Base-by-base conservation (phyloP, 2,797 vertebrate species). In the Capromys pilorides region DNA sequence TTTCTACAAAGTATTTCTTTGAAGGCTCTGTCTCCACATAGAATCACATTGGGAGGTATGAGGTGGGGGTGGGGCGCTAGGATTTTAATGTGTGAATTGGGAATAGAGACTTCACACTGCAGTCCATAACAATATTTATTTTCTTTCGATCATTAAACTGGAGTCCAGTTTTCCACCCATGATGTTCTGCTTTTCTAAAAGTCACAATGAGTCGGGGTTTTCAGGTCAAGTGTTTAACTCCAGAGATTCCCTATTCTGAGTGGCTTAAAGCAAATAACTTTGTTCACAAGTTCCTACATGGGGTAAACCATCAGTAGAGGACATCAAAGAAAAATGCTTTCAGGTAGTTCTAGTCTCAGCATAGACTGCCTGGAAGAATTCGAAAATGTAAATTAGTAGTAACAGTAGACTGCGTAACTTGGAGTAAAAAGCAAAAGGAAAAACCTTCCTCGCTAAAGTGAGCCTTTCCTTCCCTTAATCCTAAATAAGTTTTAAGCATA, bases 101-200 rank as follows among this genome's bases (percentile, higher is more conserved):
- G 33, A 14, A 9, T 4, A 36, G 6, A 9, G 28, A 4, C 12
- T 24, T 36, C 33, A 26, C 19, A 77, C 5, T 83, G 88, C 14
- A 18, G 33, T 41, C 79, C n/a, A 41, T 26, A 83, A 33, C 26
- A 83, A 24, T 62, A 45, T 64, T 57, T 66, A 59, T 64, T 73
- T 57, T 91, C 31, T 66, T 89, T 80, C 67, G 86, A 84, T 36
- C 49, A 86, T 54, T 64, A 59, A 62, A 22, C 5, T 71, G 13
- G 5, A 81, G 66, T 78, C 39, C 28, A 85, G 39, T 71, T 87
- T 90, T 84, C 28, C 3, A 91, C 54, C 64, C 84, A 62, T 57
- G 33, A 33, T 66, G 57, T 51, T 91, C 82, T 91, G 69, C 61
- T 45, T 88, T 16, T 81, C 87, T 39, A 69, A 92, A 81, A 59